These are phyloP conservation scores for Aplocera efformata DNA, from an alignment of 2,888 invertebrate species.

Conservation along the genomic window DNA sequence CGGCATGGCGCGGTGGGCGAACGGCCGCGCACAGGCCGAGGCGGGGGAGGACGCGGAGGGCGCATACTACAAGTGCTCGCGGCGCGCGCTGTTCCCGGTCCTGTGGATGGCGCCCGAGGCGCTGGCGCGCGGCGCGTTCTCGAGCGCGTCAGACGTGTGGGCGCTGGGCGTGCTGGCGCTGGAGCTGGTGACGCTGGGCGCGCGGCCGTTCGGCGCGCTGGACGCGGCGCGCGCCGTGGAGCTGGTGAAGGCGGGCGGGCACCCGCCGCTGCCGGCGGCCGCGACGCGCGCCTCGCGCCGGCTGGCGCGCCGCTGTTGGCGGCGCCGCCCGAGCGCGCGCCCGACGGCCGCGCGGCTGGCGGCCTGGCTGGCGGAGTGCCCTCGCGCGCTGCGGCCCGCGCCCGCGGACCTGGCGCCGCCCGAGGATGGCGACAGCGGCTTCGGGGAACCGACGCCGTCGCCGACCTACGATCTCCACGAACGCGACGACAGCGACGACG, in stretches of 20 bases:
- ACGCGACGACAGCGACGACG: too few relatives aligned
- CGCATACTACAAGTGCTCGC: slow-evolving; percentile 90
- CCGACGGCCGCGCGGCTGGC: slow-evolving; percentile 87
- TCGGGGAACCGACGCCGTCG: slow-evolving; percentile 30
- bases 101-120: slow-evolving; percentile 96
- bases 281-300: slow-evolving; percentile 54
- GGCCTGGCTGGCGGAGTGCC: slow-evolving; percentile 86
- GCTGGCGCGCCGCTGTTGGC: slow-evolving; percentile 89
- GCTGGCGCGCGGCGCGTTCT: slow-evolving; percentile 88
- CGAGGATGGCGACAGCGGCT: slow-evolving; percentile 34
- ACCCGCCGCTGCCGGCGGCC: slow-evolving; percentile 83
- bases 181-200: slow-evolving; percentile 93
- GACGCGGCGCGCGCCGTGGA: slow-evolving; percentile 84
- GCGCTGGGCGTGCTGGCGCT: slow-evolving; percentile 91
- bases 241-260: slow-evolving; percentile 81
- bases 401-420: slow-evolving; percentile 26
- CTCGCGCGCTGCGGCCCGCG: slow-evolving; percentile 62
- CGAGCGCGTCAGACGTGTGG: slow-evolving; percentile 92
- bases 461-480: neutral
- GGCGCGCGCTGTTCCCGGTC: slow-evolving; percentile 91
- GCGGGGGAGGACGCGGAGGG: slow-evolving; percentile 71
- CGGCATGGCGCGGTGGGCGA: slow-evolving; percentile 91
- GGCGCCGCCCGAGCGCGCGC: slow-evolving; percentile 80
- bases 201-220: slow-evolving; percentile 90
- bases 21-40: slow-evolving; percentile 84